phyloP scores from a whole-genome alignment of 2,888 invertebrate species.

The Tetranychus piercei region DNA sequence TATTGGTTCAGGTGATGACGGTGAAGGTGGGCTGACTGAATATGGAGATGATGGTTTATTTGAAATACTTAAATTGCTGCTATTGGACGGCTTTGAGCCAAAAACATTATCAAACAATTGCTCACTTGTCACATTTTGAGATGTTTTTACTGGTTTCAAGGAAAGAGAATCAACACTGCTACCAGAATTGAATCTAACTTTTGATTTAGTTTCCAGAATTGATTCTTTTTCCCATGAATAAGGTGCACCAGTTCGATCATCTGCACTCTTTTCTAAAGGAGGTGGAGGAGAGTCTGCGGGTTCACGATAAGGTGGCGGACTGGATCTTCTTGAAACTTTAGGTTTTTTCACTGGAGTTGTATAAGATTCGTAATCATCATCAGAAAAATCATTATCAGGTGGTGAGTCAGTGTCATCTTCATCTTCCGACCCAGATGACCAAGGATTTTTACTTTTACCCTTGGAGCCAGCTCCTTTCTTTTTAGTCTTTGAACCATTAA shows the following conservation, averaged over 20 bases:
- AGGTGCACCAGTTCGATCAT: neutral
- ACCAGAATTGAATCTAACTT: conserved; percentile 7
- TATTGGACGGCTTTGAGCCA: neutral
- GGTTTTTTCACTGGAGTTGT: neutral
- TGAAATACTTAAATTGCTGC: neutral
- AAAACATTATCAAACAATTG: conserved; percentile 17
- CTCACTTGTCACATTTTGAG: conserved; percentile 20
- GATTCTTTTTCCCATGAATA: neutral
- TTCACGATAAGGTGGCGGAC: neutral
- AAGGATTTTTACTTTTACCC: conserved; percentile 32
- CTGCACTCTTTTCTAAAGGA: neutral
- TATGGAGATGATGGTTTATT: neutral
- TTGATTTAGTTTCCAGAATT: neutral
- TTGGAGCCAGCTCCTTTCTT: conserved; percentile 23
- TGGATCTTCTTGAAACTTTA: neutral
- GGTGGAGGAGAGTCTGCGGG: neutral
- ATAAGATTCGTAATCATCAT: conserved; percentile 3
- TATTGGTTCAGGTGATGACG: neutral
- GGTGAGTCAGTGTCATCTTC: conserved; percentile 16
- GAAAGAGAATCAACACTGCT: conserved; percentile 18
- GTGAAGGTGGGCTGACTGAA: conserved; percentile 2
- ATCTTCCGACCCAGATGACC: conserved; percentile 28
- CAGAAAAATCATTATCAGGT: conserved; percentile 3
- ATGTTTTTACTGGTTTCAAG: conserved; percentile 7
- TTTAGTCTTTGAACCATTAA: neutral